Conservation (phyloP, 2,888 invertebrate species). For the Carcina quercana region DNA sequence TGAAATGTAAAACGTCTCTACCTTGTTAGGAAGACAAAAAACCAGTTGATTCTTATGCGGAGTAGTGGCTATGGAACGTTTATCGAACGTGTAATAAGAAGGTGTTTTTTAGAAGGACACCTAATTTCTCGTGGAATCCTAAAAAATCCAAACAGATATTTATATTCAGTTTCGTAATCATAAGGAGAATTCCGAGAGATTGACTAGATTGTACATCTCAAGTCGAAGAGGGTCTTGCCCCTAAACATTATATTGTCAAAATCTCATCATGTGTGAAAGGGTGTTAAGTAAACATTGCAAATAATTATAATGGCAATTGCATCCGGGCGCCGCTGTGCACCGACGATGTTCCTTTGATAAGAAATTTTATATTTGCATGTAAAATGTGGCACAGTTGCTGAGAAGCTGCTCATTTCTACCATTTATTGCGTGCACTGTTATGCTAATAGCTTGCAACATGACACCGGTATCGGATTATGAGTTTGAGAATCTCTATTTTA, state of each 20-base stretch:
- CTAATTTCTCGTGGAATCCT: too few relatives aligned
- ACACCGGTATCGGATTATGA: conserved; percentile 70
- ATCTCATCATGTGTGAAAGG: conserved; percentile 73
- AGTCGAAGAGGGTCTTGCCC: too few relatives aligned
- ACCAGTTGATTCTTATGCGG: too few relatives aligned
- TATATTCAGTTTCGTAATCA: too few relatives aligned
- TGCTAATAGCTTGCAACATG: conserved; percentile 64
- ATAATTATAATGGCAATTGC: conserved; percentile 71
- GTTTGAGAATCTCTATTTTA: conserved; percentile 35
- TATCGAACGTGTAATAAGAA: too few relatives aligned
- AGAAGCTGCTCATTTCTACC: conserved; percentile 50
- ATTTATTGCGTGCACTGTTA: conserved; percentile 58
- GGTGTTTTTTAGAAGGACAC: too few relatives aligned
- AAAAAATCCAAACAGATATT: too few relatives aligned
- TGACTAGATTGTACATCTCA: conserved; percentile 22
- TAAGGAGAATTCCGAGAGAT: conserved; percentile 32
- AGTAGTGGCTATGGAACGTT: too few relatives aligned
- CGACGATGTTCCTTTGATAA: conserved; percentile 56
- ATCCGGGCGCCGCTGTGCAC: conserved; percentile 46
- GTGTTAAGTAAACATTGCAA: conserved; percentile 76
- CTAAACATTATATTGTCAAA: conserved; percentile 47
- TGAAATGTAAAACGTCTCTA: too few relatives aligned
- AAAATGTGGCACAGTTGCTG: conserved; percentile 44
- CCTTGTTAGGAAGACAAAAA: too few relatives aligned
- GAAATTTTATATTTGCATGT: conserved; percentile 64